These are phyloP conservation scores for Trichonephila clavata DNA, from an alignment of 1,140 invertebrate species.

Conservation along the genomic window DNA sequence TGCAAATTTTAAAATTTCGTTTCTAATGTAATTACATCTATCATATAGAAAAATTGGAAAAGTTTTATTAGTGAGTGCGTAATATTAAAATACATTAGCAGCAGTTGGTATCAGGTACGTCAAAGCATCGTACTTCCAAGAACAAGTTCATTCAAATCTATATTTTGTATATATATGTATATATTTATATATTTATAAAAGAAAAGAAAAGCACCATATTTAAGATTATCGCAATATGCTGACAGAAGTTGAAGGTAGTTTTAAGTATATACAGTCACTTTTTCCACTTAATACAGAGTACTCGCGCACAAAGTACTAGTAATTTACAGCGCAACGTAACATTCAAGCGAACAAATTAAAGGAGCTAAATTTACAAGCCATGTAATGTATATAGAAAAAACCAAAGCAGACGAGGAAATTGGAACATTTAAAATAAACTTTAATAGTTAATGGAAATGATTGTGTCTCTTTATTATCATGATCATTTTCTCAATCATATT, in stretches of 20 bases:
- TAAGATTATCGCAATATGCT: slow-evolving; percentile 62
- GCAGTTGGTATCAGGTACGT: slow-evolving; percentile 58
- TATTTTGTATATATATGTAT: slow-evolving; percentile 60
- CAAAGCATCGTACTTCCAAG: slow-evolving; percentile 11
- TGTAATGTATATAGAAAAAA: not conserved
- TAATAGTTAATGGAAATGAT: too few relatives aligned
- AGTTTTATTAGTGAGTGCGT: slow-evolving; percentile 29
- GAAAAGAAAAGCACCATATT: slow-evolving; percentile 69
- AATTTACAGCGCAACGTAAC: slow-evolving; percentile 34
- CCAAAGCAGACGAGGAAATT: not conserved
- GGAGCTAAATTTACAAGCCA: slow-evolving; percentile 11
- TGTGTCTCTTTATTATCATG: not conserved
- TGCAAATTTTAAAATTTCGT: slow-evolving; percentile 43
- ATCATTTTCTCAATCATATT: too few relatives aligned
- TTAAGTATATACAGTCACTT: slow-evolving; percentile 51
- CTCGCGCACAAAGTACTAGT: slow-evolving; percentile 24
- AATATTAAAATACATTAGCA: slow-evolving; percentile 64
- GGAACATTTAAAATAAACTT: too few relatives aligned
- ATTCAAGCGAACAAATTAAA: not conserved
- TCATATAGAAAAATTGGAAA: slow-evolving; percentile 47
- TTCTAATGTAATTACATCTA: slow-evolving; percentile 30
- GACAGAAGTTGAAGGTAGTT: slow-evolving; percentile 41
- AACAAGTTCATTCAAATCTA: slow-evolving; percentile 60
- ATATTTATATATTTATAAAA: slow-evolving; percentile 54
- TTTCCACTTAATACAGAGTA: not conserved